Evolutionary conservation across 2,888 invertebrate genomes (phyloP), one percentile per base, ranked within the genome.

Genomic region (Spodoptera littoralis): DNA sequence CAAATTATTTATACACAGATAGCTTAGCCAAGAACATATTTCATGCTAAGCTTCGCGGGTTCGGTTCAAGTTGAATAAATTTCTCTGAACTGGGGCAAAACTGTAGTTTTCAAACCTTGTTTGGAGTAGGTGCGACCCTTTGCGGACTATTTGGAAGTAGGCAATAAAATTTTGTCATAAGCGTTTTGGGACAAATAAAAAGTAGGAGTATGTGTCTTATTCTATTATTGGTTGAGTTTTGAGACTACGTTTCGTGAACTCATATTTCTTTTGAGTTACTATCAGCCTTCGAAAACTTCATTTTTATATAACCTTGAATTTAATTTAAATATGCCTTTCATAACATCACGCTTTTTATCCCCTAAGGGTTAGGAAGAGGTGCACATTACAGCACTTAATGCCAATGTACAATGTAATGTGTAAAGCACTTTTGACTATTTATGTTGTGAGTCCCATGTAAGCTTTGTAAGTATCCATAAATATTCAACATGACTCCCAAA

Each of bases 91-190:
- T 80, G 47, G 81, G 64, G 64, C 81, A 70, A 81, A 80, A 80
- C 76, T 79, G 72, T 79, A 81, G 81, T 80, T 80, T 81, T 72
- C 60, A 65, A 65, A 61, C 63, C 58, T 68, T 75, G 73, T 79
- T 79, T 79, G 75, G 66, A 71, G 69, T 72, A 72, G 67, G 70
- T 76, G 71, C 55, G 76, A 79, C 78, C 77, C 76, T 73, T 76
- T 48, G 59, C 66, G 55, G 52, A 71, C 55, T 66, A 56, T 66
- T 65, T 66, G 52, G 54, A 74, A 78, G 66, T 72, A 58, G 74
- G 77, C 77, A 79, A 78, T 78, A 79, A 79, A 77, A 78, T 74
- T 68, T 79, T 67, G 65, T 79, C 77, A 78, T 78, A 78, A 79
- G 66, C 78, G 80, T 79, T 78, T 78, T 79, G 78, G 78, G 78